Evolutionary conservation across 2,888 invertebrate species (phyloP), one percentile per base, ranked within the genome.

Genomic region (Folsomia manolachei): DNA sequence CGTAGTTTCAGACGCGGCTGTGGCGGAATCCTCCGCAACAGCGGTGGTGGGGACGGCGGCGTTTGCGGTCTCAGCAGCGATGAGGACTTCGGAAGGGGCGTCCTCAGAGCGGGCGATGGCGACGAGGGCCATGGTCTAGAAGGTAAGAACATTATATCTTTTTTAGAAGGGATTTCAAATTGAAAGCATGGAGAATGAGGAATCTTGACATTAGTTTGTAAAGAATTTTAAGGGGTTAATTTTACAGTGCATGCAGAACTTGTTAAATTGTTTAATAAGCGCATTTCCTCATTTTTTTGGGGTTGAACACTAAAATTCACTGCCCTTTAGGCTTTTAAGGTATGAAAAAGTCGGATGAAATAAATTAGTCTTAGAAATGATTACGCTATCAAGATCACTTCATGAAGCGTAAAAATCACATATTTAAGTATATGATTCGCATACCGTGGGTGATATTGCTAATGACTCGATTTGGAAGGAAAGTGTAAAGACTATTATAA

Each of bases 11-110:
- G n/a, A 2, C 21, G 65, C 52, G 7, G 52, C 19, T 2, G 52
- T 21, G 19, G 51, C 51, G n/a, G 67, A 69, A 53, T 75, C 75
- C 7, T 68, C 64, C 0, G 75, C 60, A 1, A 73, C 21, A 1
- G 72, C 21, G 18, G 73, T 69, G 4, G 71, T 39, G 1, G 72
- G 24, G 18, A 71, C 68, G 4, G 71, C 51, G 1, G 52, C 66
- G 2, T 69, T 51, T 24, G 52, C 56, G 7, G 60, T 69, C 9
- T 70, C 61, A 1, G 70, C 71, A 9, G 68, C 62, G 21, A 70
- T 69, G 1, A 64, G 60, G 19, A 65, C 69, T 19, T 70, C 39
- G 25, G 69, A 25, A 18, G 74, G 68, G 23, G 11, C 24, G 21
- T 4, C 26, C 2, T 67, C 56, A n/a, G 26, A 24, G 26, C 60